These are phyloP conservation scores for Caenorhabditis sp. DNA, from an alignment of 2,888 invertebrate genomes.

Conservation along the genomic window DNA sequence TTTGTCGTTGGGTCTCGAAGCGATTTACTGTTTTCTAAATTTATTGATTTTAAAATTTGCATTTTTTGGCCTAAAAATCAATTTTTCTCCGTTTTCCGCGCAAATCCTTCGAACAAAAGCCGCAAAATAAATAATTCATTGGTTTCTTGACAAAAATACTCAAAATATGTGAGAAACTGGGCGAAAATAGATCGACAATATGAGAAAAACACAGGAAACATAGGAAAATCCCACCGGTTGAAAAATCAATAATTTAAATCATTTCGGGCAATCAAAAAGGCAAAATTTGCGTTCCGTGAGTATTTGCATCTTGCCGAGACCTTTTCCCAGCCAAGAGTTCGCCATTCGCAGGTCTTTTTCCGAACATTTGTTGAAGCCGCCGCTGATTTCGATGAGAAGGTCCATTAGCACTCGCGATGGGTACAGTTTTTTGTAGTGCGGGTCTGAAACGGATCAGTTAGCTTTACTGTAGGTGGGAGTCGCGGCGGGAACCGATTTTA, in stretches of 20 bases:
- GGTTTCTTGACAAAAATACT: not conserved
- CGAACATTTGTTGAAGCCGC: slow-evolving; percentile 16
- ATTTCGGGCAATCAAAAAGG: too few relatives aligned
- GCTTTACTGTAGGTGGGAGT: too few relatives aligned
- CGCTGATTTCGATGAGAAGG: slow-evolving; percentile 11
- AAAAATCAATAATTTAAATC: too few relatives aligned
- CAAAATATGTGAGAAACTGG: not conserved
- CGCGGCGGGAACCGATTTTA: too few relatives aligned
- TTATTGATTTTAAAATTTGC: not conserved
- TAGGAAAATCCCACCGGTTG: too few relatives aligned
- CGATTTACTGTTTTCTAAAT: not conserved
- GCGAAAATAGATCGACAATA: too few relatives aligned
- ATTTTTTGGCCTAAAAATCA: not conserved
- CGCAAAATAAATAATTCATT: slow-evolving; percentile 12
- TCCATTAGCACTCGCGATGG: slow-evolving; percentile 22
- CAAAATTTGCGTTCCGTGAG: not conserved
- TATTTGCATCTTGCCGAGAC: slow-evolving; percentile 30
- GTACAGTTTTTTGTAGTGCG: slow-evolving; percentile 25
- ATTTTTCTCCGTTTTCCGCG: not conserved
- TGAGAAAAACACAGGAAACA: too few relatives aligned
- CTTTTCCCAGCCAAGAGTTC: slow-evolving; percentile 44
- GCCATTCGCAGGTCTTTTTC: slow-evolving; percentile 33
- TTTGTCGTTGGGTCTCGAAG: not conserved
- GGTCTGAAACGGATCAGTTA: not conserved
- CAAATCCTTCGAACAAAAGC: not conserved